phyloP scores from a whole-genome alignment of 2,113 vertebrate species.

The Proterorhinus semilunaris region DNA sequence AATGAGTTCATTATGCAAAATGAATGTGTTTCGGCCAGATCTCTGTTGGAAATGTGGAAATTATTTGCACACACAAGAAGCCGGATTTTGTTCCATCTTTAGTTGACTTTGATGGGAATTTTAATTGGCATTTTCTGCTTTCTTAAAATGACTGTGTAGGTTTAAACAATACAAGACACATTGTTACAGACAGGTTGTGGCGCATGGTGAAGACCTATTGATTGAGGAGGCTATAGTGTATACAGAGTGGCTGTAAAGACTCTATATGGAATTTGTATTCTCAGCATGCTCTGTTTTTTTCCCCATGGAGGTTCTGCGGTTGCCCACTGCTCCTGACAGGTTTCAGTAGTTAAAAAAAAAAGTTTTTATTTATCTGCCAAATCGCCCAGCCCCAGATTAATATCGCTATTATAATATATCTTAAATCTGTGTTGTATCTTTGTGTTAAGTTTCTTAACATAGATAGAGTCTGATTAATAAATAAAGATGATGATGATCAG shows the following conservation, averaged over 20 bases:
- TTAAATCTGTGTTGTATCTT: too few relatives aligned
- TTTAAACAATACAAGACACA: not conserved
- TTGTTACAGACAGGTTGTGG: not conserved
- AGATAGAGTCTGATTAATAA: too few relatives aligned
- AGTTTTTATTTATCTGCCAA: too few relatives aligned
- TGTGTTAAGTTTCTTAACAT: too few relatives aligned
- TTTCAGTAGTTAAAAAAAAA: too few relatives aligned
- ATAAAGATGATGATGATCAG: too few relatives aligned
- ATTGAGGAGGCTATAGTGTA: not conserved
- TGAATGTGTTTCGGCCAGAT: conserved; percentile 3
- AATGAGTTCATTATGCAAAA: conserved; percentile 14
- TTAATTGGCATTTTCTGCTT: not conserved
- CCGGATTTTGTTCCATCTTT: not conserved
- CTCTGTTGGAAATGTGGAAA: conserved; percentile 7
- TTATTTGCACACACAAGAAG: not conserved
- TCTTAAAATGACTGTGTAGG: not conserved
- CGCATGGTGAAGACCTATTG: not conserved
- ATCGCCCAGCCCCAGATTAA: too few relatives aligned
- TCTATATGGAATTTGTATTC: not conserved
- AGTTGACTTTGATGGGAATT: not conserved
- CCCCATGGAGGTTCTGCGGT: too few relatives aligned
- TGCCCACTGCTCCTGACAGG: too few relatives aligned
- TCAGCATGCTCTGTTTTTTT: too few relatives aligned
- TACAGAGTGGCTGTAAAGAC: not conserved
- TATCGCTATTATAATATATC: too few relatives aligned